Evolutionary conservation across 2,888 invertebrate genomes (phyloP).

Genomic region (Frankliniella intonsa): DNA sequence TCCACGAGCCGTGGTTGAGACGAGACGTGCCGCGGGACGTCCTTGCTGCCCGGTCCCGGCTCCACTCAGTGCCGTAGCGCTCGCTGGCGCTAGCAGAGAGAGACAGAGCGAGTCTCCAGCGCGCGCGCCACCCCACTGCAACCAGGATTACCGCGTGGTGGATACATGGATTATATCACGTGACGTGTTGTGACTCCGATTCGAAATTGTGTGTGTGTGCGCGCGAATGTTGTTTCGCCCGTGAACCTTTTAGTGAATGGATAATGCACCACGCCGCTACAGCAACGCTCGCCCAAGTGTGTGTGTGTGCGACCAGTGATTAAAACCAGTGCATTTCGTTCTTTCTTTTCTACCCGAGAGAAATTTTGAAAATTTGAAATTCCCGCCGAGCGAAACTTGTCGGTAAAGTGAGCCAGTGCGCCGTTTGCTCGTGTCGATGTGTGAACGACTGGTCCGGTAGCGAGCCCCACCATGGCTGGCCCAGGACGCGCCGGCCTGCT

Average conservation of each 20-base stretch:
- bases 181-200: conserved; percentile 30
- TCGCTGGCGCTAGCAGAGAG: background rate
- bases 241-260: background rate
- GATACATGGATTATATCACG: conserved; percentile 28
- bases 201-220: conserved; percentile 25
- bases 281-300: background rate
- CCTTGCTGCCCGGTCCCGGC: background rate
- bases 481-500: background rate
- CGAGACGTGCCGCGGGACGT: background rate
- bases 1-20: background rate
- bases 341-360: too few relatives aligned
- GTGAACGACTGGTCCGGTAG: conserved; percentile 17
- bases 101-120: background rate
- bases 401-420: background rate
- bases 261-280: background rate
- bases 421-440: conserved; percentile 28
- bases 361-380: too few relatives aligned
- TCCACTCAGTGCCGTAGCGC: background rate
- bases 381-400: too few relatives aligned
- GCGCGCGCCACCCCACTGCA: conserved; percentile 28
- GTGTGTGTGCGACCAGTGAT: conserved; percentile 7
- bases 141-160: conserved; percentile 28
- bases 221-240: background rate
- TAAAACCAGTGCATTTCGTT: background rate
- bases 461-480: conserved; percentile 13